Evolutionary conservation across 2,797 vertebrate genomes (phyloP), one percentile per base, ranked within the genome.

Genomic region (Sternotherus odoratus): DNA sequence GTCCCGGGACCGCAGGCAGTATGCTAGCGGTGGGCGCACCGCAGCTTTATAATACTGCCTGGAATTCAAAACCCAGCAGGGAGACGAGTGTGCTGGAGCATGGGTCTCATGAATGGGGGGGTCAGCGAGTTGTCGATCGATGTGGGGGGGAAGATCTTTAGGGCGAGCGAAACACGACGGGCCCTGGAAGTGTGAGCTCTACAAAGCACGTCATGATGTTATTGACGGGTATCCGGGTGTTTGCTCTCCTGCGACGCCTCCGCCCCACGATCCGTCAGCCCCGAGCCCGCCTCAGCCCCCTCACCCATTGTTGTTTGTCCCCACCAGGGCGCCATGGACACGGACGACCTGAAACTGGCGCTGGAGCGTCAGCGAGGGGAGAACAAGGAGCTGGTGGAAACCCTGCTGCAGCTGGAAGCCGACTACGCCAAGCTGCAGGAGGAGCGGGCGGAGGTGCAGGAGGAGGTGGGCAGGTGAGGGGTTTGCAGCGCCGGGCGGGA

Each of bases 401-500:
- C 72, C 4, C 26, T 75, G 39, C 26, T 75, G 43, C 72, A 75
- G 72, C 43, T 75, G 43, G 72, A 75, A 43, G 26, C 26, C 24
- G 72, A 75, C 24, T 46, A 75, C 13, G 4, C 24, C 39, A 24
- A 24, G 23, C 43, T 75, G 24, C 7, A 75, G 15, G 23, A 39
- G 72, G 39, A 75, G 7, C 43, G 13, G 16, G 8, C 12, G 3
- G 39, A 30, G 13, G 24, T 5, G 39, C 39, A 30, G 43, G 72
- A 75, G 39, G 72, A 75, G 43, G 26, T 46, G 72, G 43, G 23
- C 43, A 75, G 72, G 72, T 75, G 39, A 75, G 72, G 3, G 39
- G 12, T 3, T 12, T 9, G 8, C 24, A 5, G 39, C 6, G 3
- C 5, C 3, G 23, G 69, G 23, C 9, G 9, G 4, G 63, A 66